Conservation (phyloP, 2,888 invertebrate genomes). For the Ormyrus thymus region DNA sequence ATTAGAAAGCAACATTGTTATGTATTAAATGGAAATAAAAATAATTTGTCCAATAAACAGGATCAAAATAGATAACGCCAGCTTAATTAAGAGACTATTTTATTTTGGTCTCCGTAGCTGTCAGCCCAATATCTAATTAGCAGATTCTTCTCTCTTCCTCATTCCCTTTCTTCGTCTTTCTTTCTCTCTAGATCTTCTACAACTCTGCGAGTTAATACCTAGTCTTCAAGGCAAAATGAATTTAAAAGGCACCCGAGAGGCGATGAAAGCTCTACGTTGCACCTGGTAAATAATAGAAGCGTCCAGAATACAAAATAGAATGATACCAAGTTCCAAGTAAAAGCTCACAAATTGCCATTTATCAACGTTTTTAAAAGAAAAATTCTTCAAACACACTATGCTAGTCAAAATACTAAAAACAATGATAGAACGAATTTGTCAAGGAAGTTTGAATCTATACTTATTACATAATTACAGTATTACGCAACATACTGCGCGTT, state of each 20-base stretch:
- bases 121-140: constrained; percentile 28
- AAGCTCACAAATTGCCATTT: constrained; percentile 22
- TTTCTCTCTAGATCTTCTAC: background rate
- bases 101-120: constrained; percentile 6
- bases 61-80: too few relatives aligned
- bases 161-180: background rate
- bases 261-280: constrained; percentile 14
- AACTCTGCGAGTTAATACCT: background rate
- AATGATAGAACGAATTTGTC: too few relatives aligned
- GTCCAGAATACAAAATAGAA: background rate
- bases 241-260: constrained; percentile 27
- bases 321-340: constrained; percentile 3
- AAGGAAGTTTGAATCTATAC: too few relatives aligned
- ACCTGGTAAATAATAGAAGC: constrained; percentile 29
- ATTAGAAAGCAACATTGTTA: too few relatives aligned
- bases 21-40: too few relatives aligned
- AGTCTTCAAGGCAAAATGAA: constrained; percentile 23
- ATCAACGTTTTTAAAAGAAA: background rate
- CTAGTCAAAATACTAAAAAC: too few relatives aligned
- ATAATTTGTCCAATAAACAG: too few relatives aligned
- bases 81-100: constrained; percentile 21
- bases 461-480: background rate
- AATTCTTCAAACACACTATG: background rate
- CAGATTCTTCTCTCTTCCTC: constrained; percentile 7
- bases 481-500: background rate